These are phyloP conservation scores for Tupaia tana DNA, from an alignment of 2,113 vertebrate species.

Conservation along the genomic window DNA sequence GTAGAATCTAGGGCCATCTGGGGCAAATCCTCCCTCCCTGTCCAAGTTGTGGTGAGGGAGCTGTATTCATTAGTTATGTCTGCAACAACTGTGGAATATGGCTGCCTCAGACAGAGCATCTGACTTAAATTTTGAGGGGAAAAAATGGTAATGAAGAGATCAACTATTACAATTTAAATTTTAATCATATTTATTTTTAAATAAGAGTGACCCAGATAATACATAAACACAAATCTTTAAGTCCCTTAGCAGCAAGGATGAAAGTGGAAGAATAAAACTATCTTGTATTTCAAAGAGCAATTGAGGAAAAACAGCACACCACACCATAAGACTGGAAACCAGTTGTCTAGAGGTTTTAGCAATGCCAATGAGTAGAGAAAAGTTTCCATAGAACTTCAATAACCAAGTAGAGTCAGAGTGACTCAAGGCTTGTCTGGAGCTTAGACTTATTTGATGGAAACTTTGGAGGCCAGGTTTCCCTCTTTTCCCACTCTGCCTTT, in stretches of 20 bases:
- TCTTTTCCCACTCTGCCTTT: slow-evolving; percentile 57
- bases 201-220: neutral
- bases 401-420: slow-evolving; percentile 56
- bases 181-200: slow-evolving; percentile 1
- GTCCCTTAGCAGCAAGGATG: neutral
- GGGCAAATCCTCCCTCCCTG: neutral
- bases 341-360: slow-evolving; percentile 9
- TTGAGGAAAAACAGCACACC: neutral
- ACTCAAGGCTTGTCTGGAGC: slow-evolving; percentile 66
- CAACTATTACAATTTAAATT: neutral
- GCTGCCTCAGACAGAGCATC: neutral
- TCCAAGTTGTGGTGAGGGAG: neutral
- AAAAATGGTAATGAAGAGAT: neutral
- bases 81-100: neutral
- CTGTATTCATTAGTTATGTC: neutral
- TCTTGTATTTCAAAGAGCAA: slow-evolving; percentile 1
- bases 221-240: neutral
- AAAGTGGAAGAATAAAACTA: neutral
- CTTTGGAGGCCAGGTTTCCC: slow-evolving; percentile 51
- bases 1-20: neutral
- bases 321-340: neutral
- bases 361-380: neutral
- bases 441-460: slow-evolving; percentile 73
- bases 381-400: slow-evolving; percentile 71
- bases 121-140: neutral